phyloP scores from a whole-genome alignment of 2,797 vertebrate genomes.

The Chelmon rostratus region DNA sequence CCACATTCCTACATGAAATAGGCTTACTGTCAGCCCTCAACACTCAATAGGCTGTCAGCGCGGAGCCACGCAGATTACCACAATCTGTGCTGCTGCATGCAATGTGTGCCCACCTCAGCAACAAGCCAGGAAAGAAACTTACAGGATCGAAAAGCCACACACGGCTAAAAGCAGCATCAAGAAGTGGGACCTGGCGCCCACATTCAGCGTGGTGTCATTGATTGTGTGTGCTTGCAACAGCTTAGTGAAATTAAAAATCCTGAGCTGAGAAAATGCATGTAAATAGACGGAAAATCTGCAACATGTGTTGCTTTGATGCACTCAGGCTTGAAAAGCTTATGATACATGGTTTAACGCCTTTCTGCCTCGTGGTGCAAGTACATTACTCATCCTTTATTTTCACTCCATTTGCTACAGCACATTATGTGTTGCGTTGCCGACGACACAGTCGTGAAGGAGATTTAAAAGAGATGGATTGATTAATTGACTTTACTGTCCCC shows the following conservation, averaged over 20 bases:
- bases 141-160: slow-evolving; percentile 35
- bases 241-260: slow-evolving; percentile 14
- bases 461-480: slow-evolving; percentile 10
- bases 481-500: not conserved
- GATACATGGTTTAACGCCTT: slow-evolving; percentile 20
- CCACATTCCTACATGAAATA: slow-evolving; percentile 59
- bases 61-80: slow-evolving; percentile 65
- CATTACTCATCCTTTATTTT: slow-evolving; percentile 45
- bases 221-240: slow-evolving; percentile 2
- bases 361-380: slow-evolving; percentile 12
- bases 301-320: slow-evolving; percentile 1
- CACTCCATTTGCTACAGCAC: slow-evolving; percentile 32
- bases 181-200: slow-evolving; percentile 22
- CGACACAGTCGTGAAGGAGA: slow-evolving; percentile 13
- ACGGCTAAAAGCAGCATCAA: slow-evolving; percentile 45
- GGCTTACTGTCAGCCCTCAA: slow-evolving; percentile 70
- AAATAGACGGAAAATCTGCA: slow-evolving; percentile 3
- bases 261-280: not conserved
- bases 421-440: slow-evolving; percentile 15
- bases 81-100: slow-evolving; percentile 46
- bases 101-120: slow-evolving; percentile 70
- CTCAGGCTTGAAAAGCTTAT: not conserved
- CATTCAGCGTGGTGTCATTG: not conserved
- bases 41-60: slow-evolving; percentile 60
- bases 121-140: slow-evolving; percentile 57